Conservation (phyloP, 2,113 vertebrate genomes). For the Ammodytes dubius region DNA sequence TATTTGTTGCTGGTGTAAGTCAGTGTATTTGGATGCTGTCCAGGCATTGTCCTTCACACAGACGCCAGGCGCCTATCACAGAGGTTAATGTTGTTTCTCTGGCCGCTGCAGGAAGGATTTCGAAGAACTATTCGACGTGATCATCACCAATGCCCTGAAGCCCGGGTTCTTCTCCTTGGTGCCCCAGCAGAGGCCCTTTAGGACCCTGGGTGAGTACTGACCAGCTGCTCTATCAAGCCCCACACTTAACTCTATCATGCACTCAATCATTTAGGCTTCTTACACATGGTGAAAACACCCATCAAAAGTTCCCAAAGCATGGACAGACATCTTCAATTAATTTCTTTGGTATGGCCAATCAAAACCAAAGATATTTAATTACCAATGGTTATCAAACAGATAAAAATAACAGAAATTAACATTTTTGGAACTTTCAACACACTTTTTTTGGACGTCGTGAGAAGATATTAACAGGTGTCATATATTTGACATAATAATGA, state of each 20-base stretch:
- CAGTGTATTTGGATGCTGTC: conserved; percentile 21
- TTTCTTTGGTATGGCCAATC: neutral
- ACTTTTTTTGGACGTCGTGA: no score
- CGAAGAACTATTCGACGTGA: conserved; percentile 93
- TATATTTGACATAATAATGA: no score
- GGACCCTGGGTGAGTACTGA: conserved; percentile 89
- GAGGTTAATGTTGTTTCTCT: conserved; percentile 43
- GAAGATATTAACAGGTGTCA: no score
- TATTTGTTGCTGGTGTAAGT: conserved; percentile 20
- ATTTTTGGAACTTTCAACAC: no score
- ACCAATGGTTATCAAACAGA: no score
- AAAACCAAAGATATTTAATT: no score
- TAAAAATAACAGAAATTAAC: no score
- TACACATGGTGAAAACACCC: neutral
- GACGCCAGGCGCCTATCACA: neutral
- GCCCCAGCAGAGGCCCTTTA: conserved; percentile 93
- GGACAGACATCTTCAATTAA: neutral
- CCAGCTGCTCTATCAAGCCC: neutral
- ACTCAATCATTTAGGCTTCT: neutral
- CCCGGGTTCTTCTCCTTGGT: conserved; percentile 95
- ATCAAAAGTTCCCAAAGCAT: neutral
- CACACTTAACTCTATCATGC: neutral
- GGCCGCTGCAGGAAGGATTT: conserved; percentile 89
- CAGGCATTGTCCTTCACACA: conserved; percentile 21
- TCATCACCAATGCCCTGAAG: conserved; percentile 97